Conservation (phyloP, 2,113 vertebrate genomes). For the Globicephala melas region DNA sequence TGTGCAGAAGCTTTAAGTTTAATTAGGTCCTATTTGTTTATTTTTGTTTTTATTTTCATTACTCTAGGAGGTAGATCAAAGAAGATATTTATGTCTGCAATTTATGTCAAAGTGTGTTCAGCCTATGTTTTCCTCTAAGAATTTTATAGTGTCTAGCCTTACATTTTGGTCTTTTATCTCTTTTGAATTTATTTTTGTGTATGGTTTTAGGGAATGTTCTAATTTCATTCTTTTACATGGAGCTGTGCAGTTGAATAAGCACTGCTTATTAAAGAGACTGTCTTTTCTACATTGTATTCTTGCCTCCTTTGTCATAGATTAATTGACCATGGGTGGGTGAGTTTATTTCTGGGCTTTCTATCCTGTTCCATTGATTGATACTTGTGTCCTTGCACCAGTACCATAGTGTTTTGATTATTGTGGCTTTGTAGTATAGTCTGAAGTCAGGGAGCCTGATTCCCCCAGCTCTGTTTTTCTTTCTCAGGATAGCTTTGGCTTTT, state of each 20-base stretch:
- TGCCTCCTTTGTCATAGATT: neutral
- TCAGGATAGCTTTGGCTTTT: neutral
- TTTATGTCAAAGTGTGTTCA: neutral
- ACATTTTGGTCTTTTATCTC: neutral
- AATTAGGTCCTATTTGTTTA: neutral
- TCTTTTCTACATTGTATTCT: neutral
- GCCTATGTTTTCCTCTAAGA: neutral
- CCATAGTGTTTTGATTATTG: neutral
- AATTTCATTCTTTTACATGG: neutral
- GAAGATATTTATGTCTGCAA: neutral
- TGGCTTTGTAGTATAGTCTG: neutral
- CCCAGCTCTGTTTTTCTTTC: neutral
- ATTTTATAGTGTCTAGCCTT: neutral
- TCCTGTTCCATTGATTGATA: neutral
- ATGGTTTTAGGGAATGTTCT: neutral
- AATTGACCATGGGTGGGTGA: neutral
- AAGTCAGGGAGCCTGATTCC: neutral
- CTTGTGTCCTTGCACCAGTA: neutral
- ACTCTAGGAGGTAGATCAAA: neutral
- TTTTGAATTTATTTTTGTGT: neutral
- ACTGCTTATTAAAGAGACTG: neutral
- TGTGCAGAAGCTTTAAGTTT: neutral
- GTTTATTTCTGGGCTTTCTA: neutral
- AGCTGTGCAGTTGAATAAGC: neutral
- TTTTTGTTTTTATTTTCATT: neutral